Evolutionary conservation across 2,888 invertebrate species (phyloP).

Genomic region (Operophtera brumata): DNA sequence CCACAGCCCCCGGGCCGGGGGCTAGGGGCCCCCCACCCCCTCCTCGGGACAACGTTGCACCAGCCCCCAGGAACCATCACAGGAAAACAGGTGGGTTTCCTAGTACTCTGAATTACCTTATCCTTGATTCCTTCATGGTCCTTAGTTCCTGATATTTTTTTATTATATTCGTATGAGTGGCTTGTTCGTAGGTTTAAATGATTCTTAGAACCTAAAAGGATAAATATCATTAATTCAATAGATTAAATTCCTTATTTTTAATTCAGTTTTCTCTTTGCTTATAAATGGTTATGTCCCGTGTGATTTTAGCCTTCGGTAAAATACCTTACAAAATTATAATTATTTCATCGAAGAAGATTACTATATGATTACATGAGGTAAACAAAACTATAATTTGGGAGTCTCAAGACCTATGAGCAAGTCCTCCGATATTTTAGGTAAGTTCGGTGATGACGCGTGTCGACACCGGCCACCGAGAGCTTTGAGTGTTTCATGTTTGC

Average conservation of each 20-base stretch:
- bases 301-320: no score
- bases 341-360: no score
- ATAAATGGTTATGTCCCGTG: no score
- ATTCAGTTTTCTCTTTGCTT: no score
- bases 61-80: slow-evolving; percentile 67
- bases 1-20: slow-evolving; percentile 82
- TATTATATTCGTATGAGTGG: slow-evolving; percentile 39
- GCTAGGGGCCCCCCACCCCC: slow-evolving; percentile 94
- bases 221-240: no score
- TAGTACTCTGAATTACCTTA: slow-evolving; percentile 23
- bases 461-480: slow-evolving; percentile 76
- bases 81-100: slow-evolving; percentile 72
- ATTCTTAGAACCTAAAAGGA: background rate
- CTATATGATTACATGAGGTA: no score
- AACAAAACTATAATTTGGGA: background rate
- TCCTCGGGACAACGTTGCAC: slow-evolving; percentile 85
- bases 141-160: slow-evolving; percentile 38
- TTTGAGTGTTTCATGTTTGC: slow-evolving; percentile 82
- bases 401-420: slow-evolving; percentile 32
- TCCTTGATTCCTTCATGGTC: slow-evolving; percentile 22
- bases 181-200: slow-evolving; percentile 38
- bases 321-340: no score
- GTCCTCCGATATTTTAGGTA: slow-evolving; percentile 58
- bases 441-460: slow-evolving; percentile 68
- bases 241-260: no score